A percentile compares a stretch with the other conserved stretches of the same genome.
phyloP scores from a whole-genome alignment of 2,888 invertebrate genomes.

The Hemicrepidius hirtus region DNA sequence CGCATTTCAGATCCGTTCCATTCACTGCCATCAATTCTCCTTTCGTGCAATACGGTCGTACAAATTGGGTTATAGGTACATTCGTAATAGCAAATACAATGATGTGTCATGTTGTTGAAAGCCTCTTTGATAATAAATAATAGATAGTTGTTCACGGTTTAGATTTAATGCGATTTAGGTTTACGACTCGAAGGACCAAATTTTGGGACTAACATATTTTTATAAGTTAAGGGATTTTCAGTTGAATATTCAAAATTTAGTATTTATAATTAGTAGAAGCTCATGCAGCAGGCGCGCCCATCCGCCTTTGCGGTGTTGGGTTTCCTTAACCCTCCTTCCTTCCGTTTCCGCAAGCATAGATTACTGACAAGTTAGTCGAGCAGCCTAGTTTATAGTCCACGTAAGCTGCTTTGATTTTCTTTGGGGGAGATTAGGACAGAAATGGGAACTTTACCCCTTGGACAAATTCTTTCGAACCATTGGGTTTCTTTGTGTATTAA shows the following conservation, averaged over 20 bases:
- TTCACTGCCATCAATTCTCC: slow-evolving; percentile 19
- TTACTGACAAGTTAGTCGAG: slow-evolving; percentile 27
- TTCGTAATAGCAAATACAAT: slow-evolving; percentile 6
- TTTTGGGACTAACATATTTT: no score
- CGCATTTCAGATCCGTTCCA: slow-evolving; percentile 22
- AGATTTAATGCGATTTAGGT: no score
- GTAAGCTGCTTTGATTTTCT: slow-evolving; percentile 38
- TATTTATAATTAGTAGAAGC: slow-evolving; percentile 17
- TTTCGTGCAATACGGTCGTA: slow-evolving; percentile 4
- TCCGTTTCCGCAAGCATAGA: slow-evolving; percentile 39
- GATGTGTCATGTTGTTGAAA: slow-evolving; percentile 7
- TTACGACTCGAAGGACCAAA: no score
- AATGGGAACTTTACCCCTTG: slow-evolving; percentile 16
- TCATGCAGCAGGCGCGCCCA: slow-evolving; percentile 20
- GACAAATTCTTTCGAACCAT: slow-evolving; percentile 22
- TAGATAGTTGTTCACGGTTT: no score
- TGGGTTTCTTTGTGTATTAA: slow-evolving; percentile 31
- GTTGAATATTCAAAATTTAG: background rate
- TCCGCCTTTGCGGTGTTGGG: slow-evolving; percentile 33
- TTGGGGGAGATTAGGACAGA: slow-evolving; percentile 15
- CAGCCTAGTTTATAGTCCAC: slow-evolving; percentile 74
- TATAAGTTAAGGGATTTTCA: background rate
- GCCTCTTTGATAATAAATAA: slow-evolving; percentile 3
- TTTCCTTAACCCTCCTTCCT: slow-evolving; percentile 38
- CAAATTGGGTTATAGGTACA: slow-evolving; percentile 27